These are phyloP conservation scores for Cairina moschata DNA, from an alignment of 2,113 vertebrate genomes.

Conservation along the genomic window DNA sequence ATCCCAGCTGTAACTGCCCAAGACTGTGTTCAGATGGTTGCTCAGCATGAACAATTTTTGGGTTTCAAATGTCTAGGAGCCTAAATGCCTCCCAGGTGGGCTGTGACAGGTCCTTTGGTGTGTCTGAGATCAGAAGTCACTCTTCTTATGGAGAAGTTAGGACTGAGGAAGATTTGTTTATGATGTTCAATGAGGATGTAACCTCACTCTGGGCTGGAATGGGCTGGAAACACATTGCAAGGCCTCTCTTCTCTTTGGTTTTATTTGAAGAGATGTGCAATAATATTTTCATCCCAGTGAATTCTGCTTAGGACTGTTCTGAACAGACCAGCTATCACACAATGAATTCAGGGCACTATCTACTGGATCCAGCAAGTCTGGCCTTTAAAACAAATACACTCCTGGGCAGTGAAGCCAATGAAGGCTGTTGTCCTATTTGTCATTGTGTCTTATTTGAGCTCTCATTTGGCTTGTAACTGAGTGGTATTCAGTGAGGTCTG, in stretches of 20 bases:
- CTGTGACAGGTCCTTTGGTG: background rate
- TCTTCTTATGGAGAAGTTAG: background rate
- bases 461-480: background rate
- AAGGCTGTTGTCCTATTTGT: background rate
- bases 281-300: constrained; percentile 26
- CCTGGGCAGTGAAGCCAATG: background rate
- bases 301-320: constrained; percentile 2
- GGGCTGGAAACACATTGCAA: background rate
- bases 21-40: background rate
- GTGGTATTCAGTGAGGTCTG: background rate
- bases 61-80: background rate
- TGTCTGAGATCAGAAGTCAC: background rate
- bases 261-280: background rate
- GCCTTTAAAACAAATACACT: constrained; percentile 9
- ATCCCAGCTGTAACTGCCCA: background rate
- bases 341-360: constrained; percentile 18
- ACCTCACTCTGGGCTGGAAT: background rate
- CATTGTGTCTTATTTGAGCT: background rate
- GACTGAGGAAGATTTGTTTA: background rate
- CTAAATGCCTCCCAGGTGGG: background rate
- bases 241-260: background rate
- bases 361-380: constrained; percentile 21
- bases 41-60: background rate
- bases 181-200: background rate
- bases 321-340: constrained; percentile 25